phyloP scores from a whole-genome alignment of 2,113 vertebrate genomes.

The Orycteropus afer region DNA sequence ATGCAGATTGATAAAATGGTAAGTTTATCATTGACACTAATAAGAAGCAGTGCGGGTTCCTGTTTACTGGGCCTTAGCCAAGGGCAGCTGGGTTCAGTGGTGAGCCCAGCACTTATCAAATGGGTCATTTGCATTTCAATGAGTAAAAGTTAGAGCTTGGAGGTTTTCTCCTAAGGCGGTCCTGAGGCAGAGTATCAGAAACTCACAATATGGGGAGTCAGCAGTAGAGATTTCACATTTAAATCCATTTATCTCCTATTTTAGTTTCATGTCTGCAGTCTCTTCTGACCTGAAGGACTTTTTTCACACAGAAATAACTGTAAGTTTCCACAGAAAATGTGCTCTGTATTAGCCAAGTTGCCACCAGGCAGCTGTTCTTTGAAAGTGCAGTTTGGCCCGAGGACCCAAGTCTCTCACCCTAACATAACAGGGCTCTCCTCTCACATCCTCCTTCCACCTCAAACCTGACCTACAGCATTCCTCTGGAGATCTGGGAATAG shows the following conservation, averaged over 20 bases:
- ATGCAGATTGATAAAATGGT: rapidly evolving
- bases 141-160: background rate
- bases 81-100: background rate
- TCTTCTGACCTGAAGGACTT: background rate
- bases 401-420: background rate
- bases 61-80: background rate
- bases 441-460: rapidly evolving
- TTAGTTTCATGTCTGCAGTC: rapidly evolving
- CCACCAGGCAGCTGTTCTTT: background rate
- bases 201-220: background rate
- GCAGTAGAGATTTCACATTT: too few species aligned
- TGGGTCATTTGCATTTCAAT: rapidly evolving
- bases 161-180: background rate
- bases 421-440: background rate
- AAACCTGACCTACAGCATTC: background rate
- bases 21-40: rapidly evolving
- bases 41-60: rapidly evolving
- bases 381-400: conserved; percentile 19
- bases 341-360: background rate
- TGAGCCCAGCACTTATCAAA: too few species aligned
- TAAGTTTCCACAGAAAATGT: background rate
- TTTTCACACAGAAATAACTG: background rate
- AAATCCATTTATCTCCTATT: background rate
- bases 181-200: background rate
- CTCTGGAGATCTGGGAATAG: background rate